Conservation (phyloP, 2,888 invertebrate species). For the Agrotis ipsilon region DNA sequence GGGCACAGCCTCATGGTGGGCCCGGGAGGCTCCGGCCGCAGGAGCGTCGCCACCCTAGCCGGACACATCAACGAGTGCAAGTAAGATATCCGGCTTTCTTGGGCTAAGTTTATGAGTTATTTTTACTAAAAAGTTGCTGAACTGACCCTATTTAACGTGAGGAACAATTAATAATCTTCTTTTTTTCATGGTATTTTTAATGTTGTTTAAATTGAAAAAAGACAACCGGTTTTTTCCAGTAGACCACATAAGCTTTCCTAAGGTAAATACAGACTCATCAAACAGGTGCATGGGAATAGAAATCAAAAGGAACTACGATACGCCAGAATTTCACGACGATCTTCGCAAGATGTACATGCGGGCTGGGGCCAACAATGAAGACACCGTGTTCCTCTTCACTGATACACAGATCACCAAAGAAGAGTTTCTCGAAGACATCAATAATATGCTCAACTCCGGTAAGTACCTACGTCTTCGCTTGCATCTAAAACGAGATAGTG, state of each 20-base stretch:
- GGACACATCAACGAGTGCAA: slow-evolving; percentile 96
- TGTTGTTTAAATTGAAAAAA: too few species aligned
- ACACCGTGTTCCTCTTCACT: slow-evolving; percentile 96
- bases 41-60: slow-evolving; percentile 96
- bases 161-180: too few species aligned
- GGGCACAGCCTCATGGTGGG: slow-evolving; percentile 97
- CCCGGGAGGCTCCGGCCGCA: slow-evolving; percentile 97
- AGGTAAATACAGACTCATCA: background rate
- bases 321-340: slow-evolving; percentile 96
- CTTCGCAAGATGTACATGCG: slow-evolving; percentile 94
- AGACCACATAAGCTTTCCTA: too few species aligned
- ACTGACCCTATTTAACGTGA: too few species aligned
- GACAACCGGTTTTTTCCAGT: too few species aligned
- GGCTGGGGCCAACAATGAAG: slow-evolving; percentile 94
- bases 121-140: too few species aligned
- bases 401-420: slow-evolving; percentile 98
- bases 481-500: too few species aligned
- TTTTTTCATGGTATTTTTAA: too few species aligned
- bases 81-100: slow-evolving; percentile 78
- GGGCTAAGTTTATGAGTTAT: too few species aligned
- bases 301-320: slow-evolving; percentile 96
- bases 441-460: slow-evolving; percentile 97
- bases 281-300: slow-evolving; percentile 96
- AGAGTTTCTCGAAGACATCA: slow-evolving; percentile 97
- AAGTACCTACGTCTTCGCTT: background rate